These are phyloP conservation scores for Sorex fumeus DNA, from an alignment of 2,113 vertebrate genomes.

Conservation along the genomic window DNA sequence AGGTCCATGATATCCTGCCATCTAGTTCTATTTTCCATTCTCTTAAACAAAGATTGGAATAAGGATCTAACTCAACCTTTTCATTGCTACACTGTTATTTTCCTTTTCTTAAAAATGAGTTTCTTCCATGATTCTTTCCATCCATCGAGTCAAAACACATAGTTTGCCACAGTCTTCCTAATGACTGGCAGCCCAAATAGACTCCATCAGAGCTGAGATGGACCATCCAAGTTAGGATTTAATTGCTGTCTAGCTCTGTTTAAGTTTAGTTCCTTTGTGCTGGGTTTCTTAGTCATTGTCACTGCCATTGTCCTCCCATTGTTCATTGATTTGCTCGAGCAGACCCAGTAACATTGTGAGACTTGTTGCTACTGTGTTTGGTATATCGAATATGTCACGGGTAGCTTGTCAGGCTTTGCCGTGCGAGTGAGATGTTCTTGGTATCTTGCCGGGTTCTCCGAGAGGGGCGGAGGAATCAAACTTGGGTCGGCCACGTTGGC, in stretches of 20 bases:
- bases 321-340: no score
- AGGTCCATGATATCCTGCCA: not conserved
- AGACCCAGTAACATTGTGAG: no score
- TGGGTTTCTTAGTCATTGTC: no score
- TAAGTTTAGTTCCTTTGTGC: not conserved
- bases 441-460: no score
- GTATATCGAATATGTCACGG: no score
- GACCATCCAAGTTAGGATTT: no score
- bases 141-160: not conserved
- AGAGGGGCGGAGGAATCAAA: no score
- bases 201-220: accelerated
- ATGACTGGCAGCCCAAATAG: not conserved
- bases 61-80: not conserved
- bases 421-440: no score
- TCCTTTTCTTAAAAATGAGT: not conserved
- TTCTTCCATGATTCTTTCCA: not conserved
- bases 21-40: not conserved
- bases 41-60: not conserved
- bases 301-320: slow-evolving; percentile 47
- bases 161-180: not conserved
- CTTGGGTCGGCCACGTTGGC: no score
- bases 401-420: no score
- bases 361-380: no score
- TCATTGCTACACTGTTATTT: not conserved
- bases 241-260: no score